These are phyloP conservation scores for Chauna torquata DNA, from an alignment of 2,113 vertebrate genomes.

Conservation along the genomic window DNA sequence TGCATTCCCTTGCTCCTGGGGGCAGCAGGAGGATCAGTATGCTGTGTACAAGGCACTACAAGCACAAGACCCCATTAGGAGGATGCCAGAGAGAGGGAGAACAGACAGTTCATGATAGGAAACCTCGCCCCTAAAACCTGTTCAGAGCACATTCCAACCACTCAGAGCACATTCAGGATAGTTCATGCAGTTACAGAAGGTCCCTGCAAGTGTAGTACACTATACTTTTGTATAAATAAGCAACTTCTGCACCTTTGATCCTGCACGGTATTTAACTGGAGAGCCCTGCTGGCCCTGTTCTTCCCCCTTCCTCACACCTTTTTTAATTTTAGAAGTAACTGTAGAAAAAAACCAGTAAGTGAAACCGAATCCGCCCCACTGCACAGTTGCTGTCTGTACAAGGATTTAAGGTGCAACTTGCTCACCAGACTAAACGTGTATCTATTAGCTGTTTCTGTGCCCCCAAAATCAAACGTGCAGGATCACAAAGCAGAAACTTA, in stretches of 20 bases:
- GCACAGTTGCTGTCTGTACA: rapidly evolving
- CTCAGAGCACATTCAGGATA: neutral
- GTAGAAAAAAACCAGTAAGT: neutral
- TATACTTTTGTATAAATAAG: neutral
- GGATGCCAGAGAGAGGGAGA: neutral
- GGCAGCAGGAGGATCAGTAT: neutral
- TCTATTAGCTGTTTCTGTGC: neutral
- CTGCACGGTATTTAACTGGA: too few species aligned
- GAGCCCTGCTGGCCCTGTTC: neutral
- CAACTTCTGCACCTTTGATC: neutral
- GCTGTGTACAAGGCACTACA: neutral
- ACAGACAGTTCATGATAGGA: neutral
- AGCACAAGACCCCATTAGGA: neutral
- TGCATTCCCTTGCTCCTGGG: neutral
- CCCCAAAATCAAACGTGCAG: neutral
- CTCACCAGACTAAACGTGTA: rapidly evolving
- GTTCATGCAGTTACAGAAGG: neutral
- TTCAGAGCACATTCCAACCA: neutral
- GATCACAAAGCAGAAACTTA: neutral
- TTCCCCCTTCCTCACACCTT: neutral
- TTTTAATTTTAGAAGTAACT: neutral
- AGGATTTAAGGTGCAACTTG: neutral
- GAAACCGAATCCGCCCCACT: neutral
- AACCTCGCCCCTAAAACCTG: neutral
- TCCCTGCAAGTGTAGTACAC: neutral